phyloP scores from a whole-genome alignment of 1,140 invertebrate species.

The Homarus americanus region DNA sequence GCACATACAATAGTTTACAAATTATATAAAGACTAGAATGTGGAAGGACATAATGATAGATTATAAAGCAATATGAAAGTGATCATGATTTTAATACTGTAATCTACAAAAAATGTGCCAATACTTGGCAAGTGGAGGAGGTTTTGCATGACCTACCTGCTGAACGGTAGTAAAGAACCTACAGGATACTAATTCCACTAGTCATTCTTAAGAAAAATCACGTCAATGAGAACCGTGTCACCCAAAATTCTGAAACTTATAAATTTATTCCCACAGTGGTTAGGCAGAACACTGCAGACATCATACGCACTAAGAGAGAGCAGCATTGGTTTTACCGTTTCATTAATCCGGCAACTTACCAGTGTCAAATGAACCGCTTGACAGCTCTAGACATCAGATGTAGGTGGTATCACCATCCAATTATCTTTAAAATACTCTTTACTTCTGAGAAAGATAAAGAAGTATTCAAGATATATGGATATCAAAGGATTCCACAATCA shows the following conservation, averaged over 20 bases:
- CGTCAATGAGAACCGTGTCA: neutral
- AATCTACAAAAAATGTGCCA: too few relatives aligned
- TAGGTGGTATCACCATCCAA: neutral
- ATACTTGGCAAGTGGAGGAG: too few relatives aligned
- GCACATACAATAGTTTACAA: too few relatives aligned
- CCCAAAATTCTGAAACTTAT: neutral
- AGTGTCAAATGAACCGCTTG: neutral
- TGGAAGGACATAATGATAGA: too few relatives aligned
- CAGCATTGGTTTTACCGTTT: neutral
- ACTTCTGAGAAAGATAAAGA: neutral
- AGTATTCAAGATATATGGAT: neutral
- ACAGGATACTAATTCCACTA: too few relatives aligned
- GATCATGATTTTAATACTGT: too few relatives aligned
- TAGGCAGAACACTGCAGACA: neutral
- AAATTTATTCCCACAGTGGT: neutral
- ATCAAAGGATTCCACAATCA: slow-evolving; percentile 4
- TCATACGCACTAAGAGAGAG: neutral
- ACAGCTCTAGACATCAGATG: neutral
- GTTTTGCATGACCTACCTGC: too few relatives aligned
- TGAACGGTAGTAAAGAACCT: too few relatives aligned
- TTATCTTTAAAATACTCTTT: neutral
- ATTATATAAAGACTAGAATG: too few relatives aligned
- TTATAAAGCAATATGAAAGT: too few relatives aligned
- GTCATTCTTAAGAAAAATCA: neutral
- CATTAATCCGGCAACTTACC: neutral